Conservation (phyloP, 2,797 vertebrate species). For the Graptemys geographica region DNA sequence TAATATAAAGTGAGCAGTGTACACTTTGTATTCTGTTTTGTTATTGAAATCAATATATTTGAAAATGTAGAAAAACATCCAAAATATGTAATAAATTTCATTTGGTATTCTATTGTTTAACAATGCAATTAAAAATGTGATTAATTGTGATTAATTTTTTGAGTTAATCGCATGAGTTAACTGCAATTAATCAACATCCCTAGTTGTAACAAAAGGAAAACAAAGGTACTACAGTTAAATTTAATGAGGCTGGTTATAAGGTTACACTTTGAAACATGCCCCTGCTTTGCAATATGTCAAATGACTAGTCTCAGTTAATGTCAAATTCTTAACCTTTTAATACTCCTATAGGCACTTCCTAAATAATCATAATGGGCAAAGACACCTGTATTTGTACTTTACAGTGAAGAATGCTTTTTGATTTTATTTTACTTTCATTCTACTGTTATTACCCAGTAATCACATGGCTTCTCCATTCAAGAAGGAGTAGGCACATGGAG, state of each 20-base stretch:
- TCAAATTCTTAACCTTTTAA: background rate
- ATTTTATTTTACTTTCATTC: background rate
- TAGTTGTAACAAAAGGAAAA: background rate
- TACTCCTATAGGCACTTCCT: background rate
- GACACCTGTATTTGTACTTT: background rate
- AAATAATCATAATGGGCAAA: background rate
- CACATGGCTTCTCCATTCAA: conserved; percentile 46
- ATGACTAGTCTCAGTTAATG: background rate
- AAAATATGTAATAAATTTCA: too few species aligned
- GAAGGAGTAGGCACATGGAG: conserved; percentile 37
- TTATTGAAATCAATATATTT: too few species aligned
- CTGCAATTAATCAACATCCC: too few species aligned
- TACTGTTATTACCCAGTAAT: background rate
- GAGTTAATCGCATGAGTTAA: too few species aligned
- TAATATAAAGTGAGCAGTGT: too few species aligned
- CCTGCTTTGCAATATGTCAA: background rate
- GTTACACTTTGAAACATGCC: background rate
- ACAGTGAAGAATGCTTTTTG: background rate
- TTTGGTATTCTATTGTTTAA: too few species aligned
- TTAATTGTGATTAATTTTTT: too few species aligned
- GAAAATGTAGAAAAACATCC: too few species aligned
- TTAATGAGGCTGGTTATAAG: background rate
- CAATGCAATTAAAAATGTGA: too few species aligned
- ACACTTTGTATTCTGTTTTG: too few species aligned
- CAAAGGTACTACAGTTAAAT: background rate